Evolutionary conservation across 2,797 vertebrate species (phyloP), one percentile per base, ranked within the genome.

Genomic region (Catharus ustulatus): DNA sequence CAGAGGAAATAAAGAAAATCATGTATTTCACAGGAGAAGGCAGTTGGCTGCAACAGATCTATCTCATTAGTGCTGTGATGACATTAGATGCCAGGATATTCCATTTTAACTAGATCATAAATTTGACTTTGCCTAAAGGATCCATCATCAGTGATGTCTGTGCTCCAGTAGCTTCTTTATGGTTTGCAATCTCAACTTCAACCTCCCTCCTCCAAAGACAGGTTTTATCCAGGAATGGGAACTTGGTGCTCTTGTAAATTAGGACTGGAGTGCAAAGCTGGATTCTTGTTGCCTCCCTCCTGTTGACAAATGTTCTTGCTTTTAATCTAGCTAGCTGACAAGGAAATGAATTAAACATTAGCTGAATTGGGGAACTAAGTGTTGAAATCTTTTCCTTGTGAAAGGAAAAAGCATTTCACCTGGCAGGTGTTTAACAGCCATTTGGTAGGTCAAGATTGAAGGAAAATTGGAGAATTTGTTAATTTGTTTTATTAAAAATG

Each of bases 291-390:
- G 72, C 64, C 29, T 91, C 58, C 48, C 54, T 95, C 71, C 55
- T 87, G 40, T 85, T 93, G 91, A 82, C 87, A 66, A 93, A 85
- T 69, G 24, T 95, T 94, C 90, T 95, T 85, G 67, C 68, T 92
- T 95, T 93, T 91, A 95, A 95, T 94, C 79, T 77, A 82, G n/a
- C 49, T 79, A 58, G 55, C 54, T 92, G 86, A 81, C 72, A 93
- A 79, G 69, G 45, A 62, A 84, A 91, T 94, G 52, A 94, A 95
- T 97, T 94, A 97, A 97, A 94, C 85, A 85, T 89, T 34, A 84
- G 57, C 66, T 93, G 81, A 90, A 71, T 75, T 83, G 91, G 57
- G 67, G 66, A 96, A 55, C 32, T 94, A 91, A 96, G 55, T 72
- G 57, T 83, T 66, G 61, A 94, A 95, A 93, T 63, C 23, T 34